These are phyloP conservation scores for Plotosus lineatus DNA, from an alignment of 2,113 vertebrate species.

Conservation along the genomic window DNA sequence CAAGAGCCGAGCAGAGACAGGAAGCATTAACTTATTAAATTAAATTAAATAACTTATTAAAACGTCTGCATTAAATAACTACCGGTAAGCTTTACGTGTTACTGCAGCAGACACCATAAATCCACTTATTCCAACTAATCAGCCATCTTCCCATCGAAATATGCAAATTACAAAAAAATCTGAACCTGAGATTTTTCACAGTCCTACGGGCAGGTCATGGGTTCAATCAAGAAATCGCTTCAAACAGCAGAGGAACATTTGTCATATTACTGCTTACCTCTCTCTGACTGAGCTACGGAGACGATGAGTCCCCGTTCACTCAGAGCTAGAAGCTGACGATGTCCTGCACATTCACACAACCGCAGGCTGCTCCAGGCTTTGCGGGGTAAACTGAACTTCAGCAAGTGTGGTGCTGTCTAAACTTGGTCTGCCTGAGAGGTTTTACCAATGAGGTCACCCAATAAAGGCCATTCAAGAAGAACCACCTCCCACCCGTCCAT, in stretches of 20 bases:
- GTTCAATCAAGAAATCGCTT: not conserved
- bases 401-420: conserved; percentile 12
- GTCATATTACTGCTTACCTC: not conserved
- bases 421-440: not conserved
- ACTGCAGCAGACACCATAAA: not conserved
- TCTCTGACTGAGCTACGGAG: conserved; percentile 11
- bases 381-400: conserved; percentile 44
- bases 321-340: not conserved
- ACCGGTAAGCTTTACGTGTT: conserved; percentile 35
- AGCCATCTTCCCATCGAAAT: too few species aligned
- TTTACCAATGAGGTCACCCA: conserved; percentile 43
- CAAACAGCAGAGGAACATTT: not conserved
- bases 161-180: too few species aligned
- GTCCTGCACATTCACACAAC: not conserved
- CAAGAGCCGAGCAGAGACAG: not conserved
- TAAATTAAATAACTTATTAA: too few species aligned
- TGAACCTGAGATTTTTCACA: too few species aligned
- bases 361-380: conserved; percentile 22
- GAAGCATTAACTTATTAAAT: not conserved
- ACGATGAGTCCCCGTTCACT: not conserved
- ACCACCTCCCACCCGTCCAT: not conserved
- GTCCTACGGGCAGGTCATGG: not conserved
- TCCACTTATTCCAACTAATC: conserved; percentile 1
- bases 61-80: not conserved
- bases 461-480: conserved; percentile 8